phyloP scores from a whole-genome alignment of 2,888 invertebrate species.

The Cephus pulcher region DNA sequence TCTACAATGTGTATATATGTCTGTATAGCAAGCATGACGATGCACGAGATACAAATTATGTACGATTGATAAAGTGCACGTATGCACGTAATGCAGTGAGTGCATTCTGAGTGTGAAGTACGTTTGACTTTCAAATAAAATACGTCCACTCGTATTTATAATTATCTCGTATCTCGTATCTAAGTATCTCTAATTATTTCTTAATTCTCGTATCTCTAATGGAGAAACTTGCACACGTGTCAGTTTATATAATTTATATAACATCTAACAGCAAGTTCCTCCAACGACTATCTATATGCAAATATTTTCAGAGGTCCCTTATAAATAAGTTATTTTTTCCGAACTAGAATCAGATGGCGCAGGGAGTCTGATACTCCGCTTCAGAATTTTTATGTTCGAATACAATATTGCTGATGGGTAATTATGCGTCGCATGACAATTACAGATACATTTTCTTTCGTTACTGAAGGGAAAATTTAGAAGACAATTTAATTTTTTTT shows the following conservation, averaged over 20 bases:
- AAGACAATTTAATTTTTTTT: neutral
- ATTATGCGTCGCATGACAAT: too few relatives aligned
- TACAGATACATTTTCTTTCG: too few relatives aligned
- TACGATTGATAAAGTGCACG: neutral
- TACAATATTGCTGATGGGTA: too few relatives aligned
- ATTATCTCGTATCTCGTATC: too few relatives aligned
- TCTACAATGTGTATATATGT: too few relatives aligned
- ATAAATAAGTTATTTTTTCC: neutral
- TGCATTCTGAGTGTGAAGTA: neutral
- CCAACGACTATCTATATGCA: conserved; percentile 12
- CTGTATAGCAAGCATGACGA: too few relatives aligned
- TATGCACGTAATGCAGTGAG: neutral
- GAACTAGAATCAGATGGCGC: too few relatives aligned
- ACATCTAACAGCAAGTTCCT: neutral
- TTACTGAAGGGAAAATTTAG: neutral
- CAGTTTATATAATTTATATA: neutral
- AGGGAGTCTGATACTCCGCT: too few relatives aligned
- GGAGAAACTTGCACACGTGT: neutral
- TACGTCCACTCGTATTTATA: neutral
- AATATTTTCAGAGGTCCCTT: conserved; percentile 9
- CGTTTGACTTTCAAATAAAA: conserved; percentile 13
- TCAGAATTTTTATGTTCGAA: too few relatives aligned
- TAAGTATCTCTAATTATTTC: too few relatives aligned
- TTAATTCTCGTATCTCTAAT: neutral
- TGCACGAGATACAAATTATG: too few relatives aligned